Evolutionary conservation across 2,113 vertebrate species (phyloP).

Genomic region (Cathartes aura): DNA sequence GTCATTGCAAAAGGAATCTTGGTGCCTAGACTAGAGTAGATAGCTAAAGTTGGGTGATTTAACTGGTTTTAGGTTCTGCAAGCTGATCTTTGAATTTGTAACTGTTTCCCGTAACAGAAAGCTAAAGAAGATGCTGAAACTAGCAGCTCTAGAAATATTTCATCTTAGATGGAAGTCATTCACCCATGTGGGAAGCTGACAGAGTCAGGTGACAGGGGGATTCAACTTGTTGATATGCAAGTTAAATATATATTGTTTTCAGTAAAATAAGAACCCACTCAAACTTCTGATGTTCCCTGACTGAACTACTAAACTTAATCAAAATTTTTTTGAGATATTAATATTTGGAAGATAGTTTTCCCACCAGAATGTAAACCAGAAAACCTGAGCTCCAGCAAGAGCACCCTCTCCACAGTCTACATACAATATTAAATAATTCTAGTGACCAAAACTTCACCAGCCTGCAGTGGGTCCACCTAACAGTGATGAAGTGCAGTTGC

Average conservation of each 20-base stretch:
- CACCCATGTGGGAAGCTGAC: not conserved
- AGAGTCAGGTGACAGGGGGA: not conserved
- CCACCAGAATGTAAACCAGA: not conserved
- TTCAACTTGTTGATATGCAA: not conserved
- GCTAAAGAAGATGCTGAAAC: not conserved
- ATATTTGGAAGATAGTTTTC: not conserved
- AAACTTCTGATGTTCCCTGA: not conserved
- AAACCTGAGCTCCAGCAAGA: not conserved
- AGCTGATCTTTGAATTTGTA: not conserved
- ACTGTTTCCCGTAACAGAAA: not conserved
- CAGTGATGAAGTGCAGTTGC: not conserved
- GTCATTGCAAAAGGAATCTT: not conserved
- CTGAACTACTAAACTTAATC: not conserved
- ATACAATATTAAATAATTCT: not conserved
- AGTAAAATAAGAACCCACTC: not conserved
- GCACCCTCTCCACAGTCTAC: not conserved
- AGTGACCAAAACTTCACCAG: not conserved
- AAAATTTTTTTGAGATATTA: not conserved
- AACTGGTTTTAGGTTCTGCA: not conserved
- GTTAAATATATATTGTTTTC: not conserved
- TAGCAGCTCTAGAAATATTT: not conserved
- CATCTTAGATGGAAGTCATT: not conserved
- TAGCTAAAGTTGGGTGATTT: not conserved
- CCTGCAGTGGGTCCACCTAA: not conserved
- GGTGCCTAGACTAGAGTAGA: not conserved